A percentile compares a stretch with the other conserved stretches of the same genome.
Conservation (phyloP, 2,797 vertebrate genomes). For the Muscicapa striata region DNA sequence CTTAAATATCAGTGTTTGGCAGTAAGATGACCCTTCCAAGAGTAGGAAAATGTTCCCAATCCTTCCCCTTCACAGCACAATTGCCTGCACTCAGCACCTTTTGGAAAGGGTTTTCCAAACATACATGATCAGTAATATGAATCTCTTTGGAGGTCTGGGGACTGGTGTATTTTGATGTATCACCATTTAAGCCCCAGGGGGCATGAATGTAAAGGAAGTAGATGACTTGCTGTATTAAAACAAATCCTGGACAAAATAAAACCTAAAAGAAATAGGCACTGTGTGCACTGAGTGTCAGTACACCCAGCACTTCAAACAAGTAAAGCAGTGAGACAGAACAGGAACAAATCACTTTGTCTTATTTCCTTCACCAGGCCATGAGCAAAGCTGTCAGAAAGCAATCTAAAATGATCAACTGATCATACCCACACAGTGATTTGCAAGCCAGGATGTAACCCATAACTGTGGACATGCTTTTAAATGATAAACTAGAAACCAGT, state of each 20-base stretch:
- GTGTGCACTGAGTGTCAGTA: not conserved
- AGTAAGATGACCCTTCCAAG: not conserved
- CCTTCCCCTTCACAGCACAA: not conserved
- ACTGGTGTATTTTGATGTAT: not conserved
- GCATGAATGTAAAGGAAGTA: not conserved
- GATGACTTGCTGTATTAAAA: not conserved
- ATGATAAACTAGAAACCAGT: not conserved
- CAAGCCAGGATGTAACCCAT: not conserved
- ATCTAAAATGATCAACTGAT: not conserved
- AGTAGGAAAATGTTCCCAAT: not conserved
- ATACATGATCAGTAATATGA: rapidly evolving
- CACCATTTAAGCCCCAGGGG: not conserved
- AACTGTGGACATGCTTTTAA: not conserved
- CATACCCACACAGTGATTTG: not conserved
- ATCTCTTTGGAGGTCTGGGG: not conserved
- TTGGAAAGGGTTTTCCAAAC: not conserved
- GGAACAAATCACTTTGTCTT: not conserved
- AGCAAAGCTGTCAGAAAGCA: not conserved
- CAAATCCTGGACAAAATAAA: not conserved
- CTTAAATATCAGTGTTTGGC: not conserved
- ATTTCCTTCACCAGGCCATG: not conserved
- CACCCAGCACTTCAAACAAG: not conserved
- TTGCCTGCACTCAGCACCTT: not conserved
- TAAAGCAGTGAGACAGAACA: not conserved
- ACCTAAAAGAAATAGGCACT: not conserved